A percentile compares a stretch with the other conserved stretches of the same genome.
Evolutionary conservation across 2,113 vertebrate species (phyloP).

Genomic region (Anolis carolinensis): DNA sequence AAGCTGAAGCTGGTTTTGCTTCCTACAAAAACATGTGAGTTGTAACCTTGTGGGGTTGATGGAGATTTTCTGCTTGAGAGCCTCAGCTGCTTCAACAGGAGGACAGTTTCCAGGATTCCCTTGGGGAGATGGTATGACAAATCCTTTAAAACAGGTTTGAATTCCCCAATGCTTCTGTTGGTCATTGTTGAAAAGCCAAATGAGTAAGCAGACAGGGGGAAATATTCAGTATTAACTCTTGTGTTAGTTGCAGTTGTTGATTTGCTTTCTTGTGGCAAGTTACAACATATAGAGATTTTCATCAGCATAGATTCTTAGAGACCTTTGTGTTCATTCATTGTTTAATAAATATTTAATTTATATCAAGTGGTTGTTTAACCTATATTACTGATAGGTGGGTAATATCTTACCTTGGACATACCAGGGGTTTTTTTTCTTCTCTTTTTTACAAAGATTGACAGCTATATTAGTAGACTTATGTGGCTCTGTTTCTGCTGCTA

Average conservation of each 20-base stretch:
- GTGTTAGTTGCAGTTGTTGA: neutral
- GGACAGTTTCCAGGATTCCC: neutral
- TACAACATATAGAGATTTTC: neutral
- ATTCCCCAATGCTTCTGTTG: neutral
- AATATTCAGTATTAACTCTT: neutral
- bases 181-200: neutral
- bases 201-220: neutral
- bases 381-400: too few relatives aligned
- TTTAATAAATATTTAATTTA: too few relatives aligned
- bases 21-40: neutral
- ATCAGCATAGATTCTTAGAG: neutral
- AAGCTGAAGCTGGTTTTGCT: neutral
- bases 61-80: neutral
- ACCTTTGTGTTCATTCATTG: neutral
- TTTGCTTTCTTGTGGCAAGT: neutral
- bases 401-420: too few relatives aligned
- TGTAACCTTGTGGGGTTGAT: neutral
- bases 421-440: too few relatives aligned
- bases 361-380: too few relatives aligned
- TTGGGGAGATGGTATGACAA: neutral
- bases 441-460: too few relatives aligned
- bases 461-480: too few relatives aligned
- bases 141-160: neutral
- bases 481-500: too few relatives aligned
- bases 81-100: neutral